Evolutionary conservation across 2,113 vertebrate species (phyloP).

Genomic region (Aplodontia rufa): DNA sequence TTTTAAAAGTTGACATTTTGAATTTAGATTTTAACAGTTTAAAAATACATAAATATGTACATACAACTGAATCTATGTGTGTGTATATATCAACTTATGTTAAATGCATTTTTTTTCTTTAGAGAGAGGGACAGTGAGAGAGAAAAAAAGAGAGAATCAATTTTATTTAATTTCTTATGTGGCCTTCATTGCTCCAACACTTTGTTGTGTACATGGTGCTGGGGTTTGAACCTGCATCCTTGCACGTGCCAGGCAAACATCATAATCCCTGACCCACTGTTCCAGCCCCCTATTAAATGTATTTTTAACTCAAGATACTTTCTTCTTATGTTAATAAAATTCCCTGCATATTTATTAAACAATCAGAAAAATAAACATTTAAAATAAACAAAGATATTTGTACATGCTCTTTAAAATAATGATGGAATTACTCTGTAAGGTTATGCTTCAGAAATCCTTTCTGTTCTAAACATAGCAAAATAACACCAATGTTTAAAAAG

Average conservation of each 20-base stretch:
- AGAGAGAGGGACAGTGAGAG: too few species aligned
- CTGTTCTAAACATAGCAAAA: background rate
- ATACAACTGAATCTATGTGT: background rate
- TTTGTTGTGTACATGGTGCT: too few species aligned
- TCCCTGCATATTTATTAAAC: background rate
- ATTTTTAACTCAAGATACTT: background rate
- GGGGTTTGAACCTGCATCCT: too few species aligned
- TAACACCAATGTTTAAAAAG: background rate
- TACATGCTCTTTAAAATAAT: background rate
- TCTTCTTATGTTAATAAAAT: background rate
- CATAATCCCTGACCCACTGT: too few species aligned
- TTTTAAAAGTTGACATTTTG: background rate
- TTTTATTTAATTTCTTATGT: too few species aligned
- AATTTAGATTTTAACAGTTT: background rate
- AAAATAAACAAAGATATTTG: background rate
- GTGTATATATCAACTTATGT: background rate
- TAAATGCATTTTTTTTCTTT: background rate
- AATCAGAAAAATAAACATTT: background rate
- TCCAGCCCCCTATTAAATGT: too few species aligned
- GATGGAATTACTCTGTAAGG: background rate
- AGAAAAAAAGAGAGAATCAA: too few species aligned
- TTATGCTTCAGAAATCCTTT: background rate
- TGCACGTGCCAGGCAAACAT: too few species aligned
- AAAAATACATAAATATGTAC: background rate
- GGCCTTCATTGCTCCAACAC: too few species aligned